Base-by-base conservation (phyloP, 2,888 invertebrate genomes). In the Cephus pulcher region DNA sequence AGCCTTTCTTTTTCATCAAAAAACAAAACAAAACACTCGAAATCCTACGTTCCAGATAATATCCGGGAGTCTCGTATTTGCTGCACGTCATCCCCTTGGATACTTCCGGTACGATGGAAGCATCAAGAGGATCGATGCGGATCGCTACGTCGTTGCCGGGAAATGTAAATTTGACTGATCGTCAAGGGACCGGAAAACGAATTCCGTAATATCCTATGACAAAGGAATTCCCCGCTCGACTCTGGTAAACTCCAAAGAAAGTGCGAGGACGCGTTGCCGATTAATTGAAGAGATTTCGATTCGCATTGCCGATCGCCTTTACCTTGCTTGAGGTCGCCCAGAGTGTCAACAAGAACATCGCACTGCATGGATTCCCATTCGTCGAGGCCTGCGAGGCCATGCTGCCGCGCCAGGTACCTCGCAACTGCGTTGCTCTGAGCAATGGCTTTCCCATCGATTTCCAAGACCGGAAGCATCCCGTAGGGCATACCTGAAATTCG, bases 391-490 rank as follows among this genome's bases (percentile, higher is more conserved):
- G 92, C 90, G 78, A 94, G 91, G 11, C 92, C 93, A 84, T 92
- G 92, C 83, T 93, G 91, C 76, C 92, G 91, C 1, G 94, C 94
- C 80, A 94, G 88, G 89, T 93, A 94, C 85, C 94, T 91, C 11
- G 93, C 93, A 78, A 94, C 93, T 12, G 94, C 94, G 83, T 93
- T 93, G 81, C 93, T 93, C 84, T 94, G 94, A 68, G 93, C 92
- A 69, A 93, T 91, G 76, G 90, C 89, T 82, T 93, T 92, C n/a
- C 94, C 94, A 84, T 94, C 93, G 78, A 94, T 92, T 88, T 94
- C 94, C 85, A 94, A 87, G 34, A 94, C 93, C 1, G 94, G 94
- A 73, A 94, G 89, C 91, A 93, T 93, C 75, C 94, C 94, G 83
- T 93, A 94, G 12, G 94, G 94, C 89, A 93, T 93, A 76, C 90